Conservation (phyloP, 2,113 vertebrate species). For the Thalassarche chlororhynchos region DNA sequence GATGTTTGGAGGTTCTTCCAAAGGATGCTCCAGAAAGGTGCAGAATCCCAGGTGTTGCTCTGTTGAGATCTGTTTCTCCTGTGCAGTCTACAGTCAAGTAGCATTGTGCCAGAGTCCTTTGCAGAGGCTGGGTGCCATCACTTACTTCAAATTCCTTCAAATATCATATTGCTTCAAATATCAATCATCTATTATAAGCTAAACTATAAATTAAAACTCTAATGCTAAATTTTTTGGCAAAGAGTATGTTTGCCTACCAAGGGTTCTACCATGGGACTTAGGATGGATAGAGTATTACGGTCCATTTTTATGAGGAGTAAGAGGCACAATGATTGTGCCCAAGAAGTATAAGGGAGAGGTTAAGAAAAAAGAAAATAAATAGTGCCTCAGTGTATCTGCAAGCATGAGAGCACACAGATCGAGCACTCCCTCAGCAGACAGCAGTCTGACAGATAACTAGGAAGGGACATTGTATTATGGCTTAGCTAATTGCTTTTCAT, state of each 20-base stretch:
- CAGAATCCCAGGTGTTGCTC: not conserved
- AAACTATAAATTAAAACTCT: not conserved
- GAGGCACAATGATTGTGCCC: not conserved
- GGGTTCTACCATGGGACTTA: not conserved
- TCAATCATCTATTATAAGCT: not conserved
- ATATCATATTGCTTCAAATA: not conserved
- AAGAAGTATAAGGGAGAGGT: not conserved
- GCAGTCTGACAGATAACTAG: not conserved
- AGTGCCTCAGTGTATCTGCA: not conserved
- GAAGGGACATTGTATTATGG: not conserved
- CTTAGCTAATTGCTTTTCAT: constrained; percentile 47
- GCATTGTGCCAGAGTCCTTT: not conserved
- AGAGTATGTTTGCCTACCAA: not conserved
- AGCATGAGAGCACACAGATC: not conserved
- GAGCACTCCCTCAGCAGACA: not conserved
- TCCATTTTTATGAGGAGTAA: not conserved
- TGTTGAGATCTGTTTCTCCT: not conserved
- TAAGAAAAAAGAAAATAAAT: not conserved
- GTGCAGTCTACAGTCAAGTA: not conserved
- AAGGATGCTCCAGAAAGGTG: not conserved
- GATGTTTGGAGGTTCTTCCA: not conserved
- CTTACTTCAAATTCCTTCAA: not conserved
- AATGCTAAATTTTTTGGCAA: not conserved
- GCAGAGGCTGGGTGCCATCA: not conserved
- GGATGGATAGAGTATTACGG: not conserved